Evolutionary conservation across 2,888 invertebrate genomes (phyloP).

Genomic region (Chaetogeoica ovagalla): DNA sequence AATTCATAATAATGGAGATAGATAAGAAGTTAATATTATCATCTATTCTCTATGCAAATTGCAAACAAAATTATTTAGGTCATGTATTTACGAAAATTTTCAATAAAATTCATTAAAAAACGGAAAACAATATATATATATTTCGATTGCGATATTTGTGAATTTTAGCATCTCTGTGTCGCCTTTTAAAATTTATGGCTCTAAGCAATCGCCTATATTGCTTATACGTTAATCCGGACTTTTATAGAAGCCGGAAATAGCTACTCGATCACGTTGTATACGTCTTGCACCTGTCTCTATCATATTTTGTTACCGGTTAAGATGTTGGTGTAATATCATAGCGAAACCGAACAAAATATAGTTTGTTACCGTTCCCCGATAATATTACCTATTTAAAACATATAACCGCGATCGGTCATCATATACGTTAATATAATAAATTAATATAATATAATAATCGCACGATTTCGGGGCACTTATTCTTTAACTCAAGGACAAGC

Average conservation of each 20-base stretch:
- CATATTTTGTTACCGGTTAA: neutral
- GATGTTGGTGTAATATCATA: neutral
- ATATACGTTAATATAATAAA: neutral
- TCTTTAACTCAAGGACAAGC: slow-evolving; percentile 10
- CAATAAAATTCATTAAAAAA: too few species aligned
- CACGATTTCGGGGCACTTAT: neutral
- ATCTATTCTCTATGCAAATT: too few species aligned
- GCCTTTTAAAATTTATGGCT: too few species aligned
- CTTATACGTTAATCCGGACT: too few species aligned
- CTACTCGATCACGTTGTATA: neutral
- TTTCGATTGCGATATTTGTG: too few species aligned
- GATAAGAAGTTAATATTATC: neutral
- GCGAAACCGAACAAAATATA: slow-evolving; percentile 9
- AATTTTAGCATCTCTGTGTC: too few species aligned
- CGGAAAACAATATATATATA: too few species aligned
- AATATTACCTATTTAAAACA: neutral
- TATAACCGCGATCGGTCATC: neutral
- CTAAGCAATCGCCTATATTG: too few species aligned
- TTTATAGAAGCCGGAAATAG: slow-evolving; percentile 9
- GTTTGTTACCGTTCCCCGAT: neutral
- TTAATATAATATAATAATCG: neutral
- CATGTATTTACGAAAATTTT: too few species aligned
- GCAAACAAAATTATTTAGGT: too few species aligned
- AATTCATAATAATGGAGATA: too few species aligned
- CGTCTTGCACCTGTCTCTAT: too few species aligned